phyloP scores from a whole-genome alignment of 2,888 invertebrate genomes.

The Hypena proboscidalis region DNA sequence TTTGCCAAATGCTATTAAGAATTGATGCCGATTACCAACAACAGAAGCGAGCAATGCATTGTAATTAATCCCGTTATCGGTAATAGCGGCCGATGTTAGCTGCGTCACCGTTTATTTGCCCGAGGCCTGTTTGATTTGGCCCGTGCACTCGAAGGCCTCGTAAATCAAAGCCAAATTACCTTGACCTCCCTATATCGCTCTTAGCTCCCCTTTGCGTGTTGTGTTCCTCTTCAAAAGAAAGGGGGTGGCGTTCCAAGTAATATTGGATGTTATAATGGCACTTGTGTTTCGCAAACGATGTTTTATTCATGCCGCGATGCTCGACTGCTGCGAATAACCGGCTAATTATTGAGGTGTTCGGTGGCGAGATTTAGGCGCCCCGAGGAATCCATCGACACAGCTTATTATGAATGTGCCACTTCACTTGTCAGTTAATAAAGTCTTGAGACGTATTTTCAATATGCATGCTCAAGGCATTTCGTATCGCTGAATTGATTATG shows the following conservation, averaged over 20 bases:
- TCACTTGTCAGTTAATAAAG: slow-evolving; percentile 61
- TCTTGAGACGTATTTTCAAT: slow-evolving; percentile 39
- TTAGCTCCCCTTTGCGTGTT: slow-evolving; percentile 16
- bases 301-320: slow-evolving; percentile 80
- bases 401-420: slow-evolving; percentile 57
- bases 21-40: slow-evolving; percentile 15
- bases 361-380: slow-evolving; percentile 58
- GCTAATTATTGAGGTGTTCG: slow-evolving; percentile 79
- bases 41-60: slow-evolving; percentile 49
- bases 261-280: slow-evolving; percentile 58
- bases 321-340: slow-evolving; percentile 72
- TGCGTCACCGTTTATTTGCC: slow-evolving; percentile 64
- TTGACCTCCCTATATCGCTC: slow-evolving; percentile 40
- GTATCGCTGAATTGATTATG: slow-evolving; percentile 42
- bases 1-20: slow-evolving; percentile 6
- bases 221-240: slow-evolving; percentile 20
- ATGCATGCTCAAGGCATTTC: slow-evolving; percentile 32
- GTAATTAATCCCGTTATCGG: slow-evolving; percentile 67
- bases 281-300: slow-evolving; percentile 72
- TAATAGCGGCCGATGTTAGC: slow-evolving; percentile 64
- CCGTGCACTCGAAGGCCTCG: slow-evolving; percentile 54
- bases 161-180: slow-evolving; percentile 49
- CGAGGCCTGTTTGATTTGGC: slow-evolving; percentile 61
- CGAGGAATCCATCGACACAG: slow-evolving; percentile 46
- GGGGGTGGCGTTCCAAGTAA: slow-evolving; percentile 43